Evolutionary conservation across 2,888 invertebrate species (phyloP), one percentile per base, ranked within the genome.

Genomic region (Sabatieria punctata): DNA sequence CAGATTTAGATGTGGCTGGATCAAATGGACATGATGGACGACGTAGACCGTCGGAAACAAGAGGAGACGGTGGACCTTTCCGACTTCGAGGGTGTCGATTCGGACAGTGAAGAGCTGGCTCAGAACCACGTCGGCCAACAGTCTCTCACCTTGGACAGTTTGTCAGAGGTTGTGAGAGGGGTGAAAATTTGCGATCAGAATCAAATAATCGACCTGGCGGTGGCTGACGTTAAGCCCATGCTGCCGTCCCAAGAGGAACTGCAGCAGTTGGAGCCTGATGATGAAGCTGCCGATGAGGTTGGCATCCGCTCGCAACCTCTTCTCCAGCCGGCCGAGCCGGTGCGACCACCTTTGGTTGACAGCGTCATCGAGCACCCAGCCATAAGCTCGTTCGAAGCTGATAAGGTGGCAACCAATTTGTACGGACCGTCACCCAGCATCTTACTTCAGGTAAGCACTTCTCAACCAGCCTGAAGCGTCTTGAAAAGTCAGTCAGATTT

Each of bases 1-100:
- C n/a, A n/a, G n/a, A n/a, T 44, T 49, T 50, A 56, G 65, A 75
- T 73, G 35, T 78, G 81, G 21, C 37, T 52, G 46, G 45, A 48
- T 50, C 33, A 47, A 24, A 45, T 41, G 47, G 46, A 50, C 46
- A 49, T 47, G 30, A 30, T 49, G 23, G 52, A 53, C 35, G 49
- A 56, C 40, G 41, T 35, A 41, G 55, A 57, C 22, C 46, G 43
- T 30, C 45, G 23, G 6, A 42, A 27, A 19, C 50, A 46, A 22
- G 26, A 33, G 11, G 30, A 37, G 18, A 15, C 26, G 42, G 3
- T 45, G 21, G 46, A 45, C 19, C 44, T 47, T 23, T 47, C 57
- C 19, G 53, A 64, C 43, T 49, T 56, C 36, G 50, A 52, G 19
- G 50, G 37, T 6, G 18, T 37, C 8, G 37, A 11, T 37, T n/a